These are phyloP conservation scores for Brachyistius frenatus DNA, from an alignment of 2,113 vertebrate genomes.

Conservation along the genomic window DNA sequence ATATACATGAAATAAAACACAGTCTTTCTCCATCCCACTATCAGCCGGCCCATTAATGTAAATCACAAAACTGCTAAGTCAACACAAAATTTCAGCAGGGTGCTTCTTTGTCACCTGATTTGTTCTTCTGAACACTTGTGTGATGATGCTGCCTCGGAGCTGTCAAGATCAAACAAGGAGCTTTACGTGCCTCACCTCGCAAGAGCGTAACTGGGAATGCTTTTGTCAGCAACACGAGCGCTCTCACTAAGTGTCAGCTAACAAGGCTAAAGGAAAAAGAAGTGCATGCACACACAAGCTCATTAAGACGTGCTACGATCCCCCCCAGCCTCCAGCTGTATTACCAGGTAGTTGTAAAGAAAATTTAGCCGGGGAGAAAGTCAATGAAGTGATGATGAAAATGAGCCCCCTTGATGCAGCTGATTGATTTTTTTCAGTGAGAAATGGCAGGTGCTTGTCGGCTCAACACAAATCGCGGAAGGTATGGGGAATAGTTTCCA, in stretches of 20 bases:
- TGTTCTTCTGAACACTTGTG: slow-evolving; percentile 52
- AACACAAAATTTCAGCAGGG: slow-evolving; percentile 27
- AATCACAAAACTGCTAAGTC: slow-evolving; percentile 44
- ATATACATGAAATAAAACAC: not conserved
- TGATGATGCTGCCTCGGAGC: slow-evolving; percentile 54
- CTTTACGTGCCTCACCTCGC: slow-evolving; percentile 13
- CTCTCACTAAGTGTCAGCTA: slow-evolving; percentile 70
- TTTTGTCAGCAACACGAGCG: slow-evolving; percentile 75
- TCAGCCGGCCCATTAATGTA: slow-evolving; percentile 9
- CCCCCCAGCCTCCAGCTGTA: slow-evolving; percentile 63
- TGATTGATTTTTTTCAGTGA: slow-evolving; percentile 82
- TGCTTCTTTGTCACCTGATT: slow-evolving; percentile 40
- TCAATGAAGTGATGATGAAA: slow-evolving; percentile 84
- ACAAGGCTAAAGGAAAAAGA: slow-evolving; percentile 67
- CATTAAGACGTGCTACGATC: slow-evolving; percentile 71
- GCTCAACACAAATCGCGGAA: slow-evolving; percentile 60
- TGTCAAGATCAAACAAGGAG: slow-evolving; percentile 60
- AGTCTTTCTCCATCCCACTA: not conserved
- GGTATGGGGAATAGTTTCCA: slow-evolving; percentile 64
- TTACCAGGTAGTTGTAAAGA: slow-evolving; percentile 70
- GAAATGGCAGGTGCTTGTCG: slow-evolving; percentile 70
- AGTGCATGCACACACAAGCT: slow-evolving; percentile 50
- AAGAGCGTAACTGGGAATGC: slow-evolving; percentile 37
- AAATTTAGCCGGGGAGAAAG: slow-evolving; percentile 76
- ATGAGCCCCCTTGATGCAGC: slow-evolving; percentile 73